Base-by-base conservation (phyloP, 53 echinoderm and acorn worm genomes). In the Holothuria leucospilota region DNA sequence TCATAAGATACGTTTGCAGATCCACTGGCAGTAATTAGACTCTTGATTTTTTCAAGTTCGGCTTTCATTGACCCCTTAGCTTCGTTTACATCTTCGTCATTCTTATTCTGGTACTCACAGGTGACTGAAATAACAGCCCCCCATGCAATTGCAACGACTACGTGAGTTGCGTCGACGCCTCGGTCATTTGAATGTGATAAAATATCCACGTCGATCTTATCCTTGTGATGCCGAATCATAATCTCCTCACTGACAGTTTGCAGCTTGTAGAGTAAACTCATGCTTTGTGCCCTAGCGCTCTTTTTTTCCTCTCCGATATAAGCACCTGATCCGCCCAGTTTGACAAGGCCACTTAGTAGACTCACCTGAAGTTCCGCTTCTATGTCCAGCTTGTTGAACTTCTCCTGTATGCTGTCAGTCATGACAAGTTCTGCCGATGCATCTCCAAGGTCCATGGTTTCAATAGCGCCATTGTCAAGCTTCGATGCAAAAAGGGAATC, bases 281-380 rank as follows among this genome's bases (percentile, higher is more conserved):
- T 69, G 9, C 85, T 84, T 20, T 69, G 85, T 7, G 85, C 68
- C 18, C 69, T 41, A 1, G 69, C 69, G 69, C 85, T 69, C 41
- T 51, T 67, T 23, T 41, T 68, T 40, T 84, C 52, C 30, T 84
- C 85, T 11, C 13, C 29, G 39, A 84, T 12, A 26, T 84, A 84
- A 1, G 85, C 69, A 9, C 85, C 85, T 6, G 85, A 69, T 11
- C 85, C 85, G 13, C 23, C 27, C 25, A 69, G 27, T 24, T 67
- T 39, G 12, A 84, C 69, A 6, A 84, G 68, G 25, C 85, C 85
- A 11, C 67, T n/a, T 28, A 84, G 20, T 0, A 84, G 9, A 84
- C 85, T 84, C 46, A 58, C 69, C 85, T 84, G 85, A 49, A 84
- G 85, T 10, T 84, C 85, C 42, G 69, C 14, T 39, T 84, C 85